Percentiles rank a stretch among this genome's conserved stretches.
These are phyloP conservation scores for Platichthys stellatus DNA, from an alignment of 2,113 vertebrate genomes.

Conservation along the genomic window DNA sequence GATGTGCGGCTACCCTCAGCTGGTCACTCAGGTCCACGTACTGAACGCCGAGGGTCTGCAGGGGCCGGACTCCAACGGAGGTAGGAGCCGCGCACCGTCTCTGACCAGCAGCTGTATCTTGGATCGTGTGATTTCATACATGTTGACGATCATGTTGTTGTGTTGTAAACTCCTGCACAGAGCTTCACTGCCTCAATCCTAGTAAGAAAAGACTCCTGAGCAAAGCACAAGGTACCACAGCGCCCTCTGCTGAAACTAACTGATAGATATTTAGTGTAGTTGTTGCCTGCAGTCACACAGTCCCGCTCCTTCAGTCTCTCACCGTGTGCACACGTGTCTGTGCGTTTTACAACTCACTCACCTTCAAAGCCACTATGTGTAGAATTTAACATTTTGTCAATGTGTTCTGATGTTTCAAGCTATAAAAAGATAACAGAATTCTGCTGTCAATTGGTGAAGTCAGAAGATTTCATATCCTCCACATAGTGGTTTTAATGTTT, in stretches of 20 bases:
- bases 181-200: slow-evolving; percentile 56
- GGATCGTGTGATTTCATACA: background rate
- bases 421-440: no score
- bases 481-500: slow-evolving; percentile 15
- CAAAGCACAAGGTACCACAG: slow-evolving; percentile 51
- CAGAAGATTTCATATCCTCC: background rate
- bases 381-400: background rate
- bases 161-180: slow-evolving; percentile 32
- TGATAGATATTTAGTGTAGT: background rate
- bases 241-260: slow-evolving; percentile 41
- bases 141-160: slow-evolving; percentile 8
- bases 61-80: slow-evolving; percentile 87
- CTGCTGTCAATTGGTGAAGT: no score
- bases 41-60: slow-evolving; percentile 90
- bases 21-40: slow-evolving; percentile 95
- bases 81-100: slow-evolving; percentile 65
- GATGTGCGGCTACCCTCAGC: slow-evolving; percentile 92
- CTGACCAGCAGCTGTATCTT: background rate
- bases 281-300: background rate
- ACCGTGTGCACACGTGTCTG: background rate
- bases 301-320: no score
- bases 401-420: no score
- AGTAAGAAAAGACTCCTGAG: slow-evolving; percentile 36
- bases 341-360: background rate
- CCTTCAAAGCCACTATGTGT: background rate